phyloP scores from a whole-genome alignment of 2,113 vertebrate genomes.

The Rhodinocichla rosea region DNA sequence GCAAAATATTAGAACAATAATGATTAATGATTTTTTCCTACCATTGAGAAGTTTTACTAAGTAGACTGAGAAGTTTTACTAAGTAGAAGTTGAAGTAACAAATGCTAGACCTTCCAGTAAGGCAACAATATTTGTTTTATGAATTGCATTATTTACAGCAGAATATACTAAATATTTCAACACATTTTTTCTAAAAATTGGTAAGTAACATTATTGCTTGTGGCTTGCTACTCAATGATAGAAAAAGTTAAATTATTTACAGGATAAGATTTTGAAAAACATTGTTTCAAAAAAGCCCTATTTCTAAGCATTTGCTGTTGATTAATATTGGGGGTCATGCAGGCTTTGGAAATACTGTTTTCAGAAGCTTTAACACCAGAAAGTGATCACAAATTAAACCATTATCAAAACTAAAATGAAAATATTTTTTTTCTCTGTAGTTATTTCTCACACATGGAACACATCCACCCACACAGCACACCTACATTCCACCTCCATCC shows the following conservation, averaged over 20 bases:
- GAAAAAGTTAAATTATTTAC: not conserved
- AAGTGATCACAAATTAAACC: not conserved
- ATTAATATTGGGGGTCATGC: not conserved
- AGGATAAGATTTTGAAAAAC: not conserved
- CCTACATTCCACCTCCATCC: not conserved
- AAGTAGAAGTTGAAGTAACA: not conserved
- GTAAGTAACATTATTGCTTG: not conserved
- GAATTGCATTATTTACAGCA: not conserved
- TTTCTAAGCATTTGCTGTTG: not conserved
- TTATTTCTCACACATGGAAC: not conserved
- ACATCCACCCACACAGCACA: not conserved
- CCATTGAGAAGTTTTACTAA: not conserved
- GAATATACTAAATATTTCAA: slow-evolving; percentile 7
- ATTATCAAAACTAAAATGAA: not conserved
- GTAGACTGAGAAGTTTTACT: not conserved
- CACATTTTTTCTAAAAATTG: not conserved
- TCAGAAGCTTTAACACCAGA: not conserved
- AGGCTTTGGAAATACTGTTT: not conserved
- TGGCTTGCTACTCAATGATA: not conserved
- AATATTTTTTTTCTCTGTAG: not conserved
- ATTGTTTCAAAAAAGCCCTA: fast-evolving
- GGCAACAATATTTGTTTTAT: not conserved
- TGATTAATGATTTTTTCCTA: not conserved
- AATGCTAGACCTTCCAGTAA: not conserved
- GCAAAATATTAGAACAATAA: not conserved